Conservation (phyloP, 1,140 invertebrate genomes). For the Drosophila tristis region DNA sequence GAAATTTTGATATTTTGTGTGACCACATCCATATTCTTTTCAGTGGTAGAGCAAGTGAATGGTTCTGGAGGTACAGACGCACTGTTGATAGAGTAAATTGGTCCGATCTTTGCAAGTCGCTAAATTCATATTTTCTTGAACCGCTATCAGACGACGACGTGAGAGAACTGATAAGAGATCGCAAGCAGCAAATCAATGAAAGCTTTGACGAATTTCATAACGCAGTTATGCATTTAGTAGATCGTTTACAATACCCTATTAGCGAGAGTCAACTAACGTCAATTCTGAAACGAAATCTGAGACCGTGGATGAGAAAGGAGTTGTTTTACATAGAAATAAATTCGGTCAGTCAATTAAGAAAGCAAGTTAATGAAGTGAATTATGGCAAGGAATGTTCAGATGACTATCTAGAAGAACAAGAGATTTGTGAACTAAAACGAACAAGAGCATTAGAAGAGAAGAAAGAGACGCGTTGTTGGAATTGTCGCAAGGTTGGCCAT, state of each 20-base stretch:
- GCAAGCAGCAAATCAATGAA: not conserved
- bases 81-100: too few species aligned
- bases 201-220: not conserved
- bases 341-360: not conserved
- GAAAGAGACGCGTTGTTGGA: not conserved
- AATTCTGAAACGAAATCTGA: slow-evolving; percentile 2
- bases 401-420: not conserved
- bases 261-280: not conserved
- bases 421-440: not conserved
- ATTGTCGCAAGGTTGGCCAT: not conserved
- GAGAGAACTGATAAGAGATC: not conserved
- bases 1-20: not conserved
- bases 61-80: slow-evolving; percentile 1
- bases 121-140: not conserved
- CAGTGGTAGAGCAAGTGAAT: slow-evolving; percentile 2
- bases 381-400: not conserved
- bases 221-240: not conserved
- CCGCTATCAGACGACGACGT: not conserved
- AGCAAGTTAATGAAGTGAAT: not conserved
- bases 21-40: not conserved
- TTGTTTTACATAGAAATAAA: not conserved
- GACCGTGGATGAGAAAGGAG: not conserved
- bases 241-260: not conserved
- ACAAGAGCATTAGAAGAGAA: not conserved
- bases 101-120: not conserved